These are phyloP conservation scores for Labeo calbasu DNA, from an alignment of 2,797 vertebrate genomes.

Conservation along the genomic window DNA sequence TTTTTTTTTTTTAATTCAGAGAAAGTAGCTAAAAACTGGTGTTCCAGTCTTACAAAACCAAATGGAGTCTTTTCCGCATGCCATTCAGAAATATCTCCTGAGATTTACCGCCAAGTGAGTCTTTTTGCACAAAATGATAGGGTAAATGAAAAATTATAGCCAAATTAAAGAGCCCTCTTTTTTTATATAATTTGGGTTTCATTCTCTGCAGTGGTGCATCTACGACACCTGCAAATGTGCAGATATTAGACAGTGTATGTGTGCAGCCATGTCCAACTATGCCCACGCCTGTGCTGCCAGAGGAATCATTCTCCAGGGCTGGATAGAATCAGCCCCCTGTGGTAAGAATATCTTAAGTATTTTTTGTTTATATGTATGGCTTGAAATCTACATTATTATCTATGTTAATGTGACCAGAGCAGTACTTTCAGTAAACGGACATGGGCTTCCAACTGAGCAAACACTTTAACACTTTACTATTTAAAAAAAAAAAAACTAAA, in stretches of 20 bases:
- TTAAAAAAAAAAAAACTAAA: too few relatives aligned
- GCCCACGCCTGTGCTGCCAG: slow-evolving; percentile 78
- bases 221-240: too few relatives aligned
- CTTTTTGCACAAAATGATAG: neutral
- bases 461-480: too few relatives aligned
- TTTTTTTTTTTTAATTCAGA: slow-evolving; percentile 68
- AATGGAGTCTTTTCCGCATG: slow-evolving; percentile 77
- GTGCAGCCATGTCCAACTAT: too few relatives aligned
- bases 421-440: too few relatives aligned
- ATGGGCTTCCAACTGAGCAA: too few relatives aligned
- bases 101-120: slow-evolving; percentile 77
- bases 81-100: slow-evolving; percentile 77
- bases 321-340: slow-evolving; percentile 77
- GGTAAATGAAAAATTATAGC: slow-evolving; percentile 64
- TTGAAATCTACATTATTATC: too few relatives aligned
- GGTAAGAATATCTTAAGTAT: slow-evolving; percentile 69
- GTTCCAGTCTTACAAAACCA: slow-evolving; percentile 73
- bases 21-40: slow-evolving; percentile 80
- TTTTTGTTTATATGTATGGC: neutral
- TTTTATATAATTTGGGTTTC: slow-evolving; percentile 4
- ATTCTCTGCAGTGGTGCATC: too few relatives aligned
- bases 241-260: too few relatives aligned
- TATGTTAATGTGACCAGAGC: too few relatives aligned
- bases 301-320: slow-evolving; percentile 66
- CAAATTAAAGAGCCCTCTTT: neutral